Percentiles rank a stretch among this genome's conserved stretches.
These are phyloP conservation scores for Leptinotarsa lineolata DNA, from an alignment of 1,140 invertebrate species.

Conservation along the genomic window DNA sequence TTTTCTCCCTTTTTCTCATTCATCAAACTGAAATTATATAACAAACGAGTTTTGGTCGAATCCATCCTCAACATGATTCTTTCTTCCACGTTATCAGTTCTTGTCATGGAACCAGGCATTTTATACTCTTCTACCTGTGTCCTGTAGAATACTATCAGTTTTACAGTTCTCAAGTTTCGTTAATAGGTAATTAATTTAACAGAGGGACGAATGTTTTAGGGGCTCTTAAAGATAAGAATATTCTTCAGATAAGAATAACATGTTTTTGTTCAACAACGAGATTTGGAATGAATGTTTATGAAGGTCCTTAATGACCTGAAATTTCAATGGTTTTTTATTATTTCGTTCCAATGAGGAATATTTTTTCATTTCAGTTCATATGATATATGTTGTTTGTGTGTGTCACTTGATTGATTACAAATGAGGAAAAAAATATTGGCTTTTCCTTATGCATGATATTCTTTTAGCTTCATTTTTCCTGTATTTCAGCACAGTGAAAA, in stretches of 20 bases:
- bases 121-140: constrained; percentile 26
- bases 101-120: constrained; percentile 8
- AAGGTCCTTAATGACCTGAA: constrained; percentile 24
- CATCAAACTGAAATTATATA: background rate
- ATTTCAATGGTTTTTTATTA: constrained; percentile 4
- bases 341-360: too few relatives aligned
- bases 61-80: constrained; percentile 16
- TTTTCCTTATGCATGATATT: too few relatives aligned
- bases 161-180: constrained; percentile 30
- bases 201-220: constrained; percentile 30
- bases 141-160: constrained; percentile 21
- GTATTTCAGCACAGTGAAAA: too few relatives aligned
- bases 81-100: constrained; percentile 15
- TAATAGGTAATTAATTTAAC: constrained; percentile 34
- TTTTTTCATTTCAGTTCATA: too few relatives aligned
- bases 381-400: too few relatives aligned
- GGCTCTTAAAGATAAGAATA: constrained; percentile 28
- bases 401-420: too few relatives aligned
- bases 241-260: constrained; percentile 25
- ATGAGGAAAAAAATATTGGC: too few relatives aligned
- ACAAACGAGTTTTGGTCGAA: constrained; percentile 17
- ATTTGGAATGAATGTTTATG: constrained; percentile 26
- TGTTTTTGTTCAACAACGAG: constrained; percentile 28
- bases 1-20: background rate
- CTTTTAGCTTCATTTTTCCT: too few relatives aligned